Conservation (phyloP, 2,797 vertebrate species). For the Mycteria americana region DNA sequence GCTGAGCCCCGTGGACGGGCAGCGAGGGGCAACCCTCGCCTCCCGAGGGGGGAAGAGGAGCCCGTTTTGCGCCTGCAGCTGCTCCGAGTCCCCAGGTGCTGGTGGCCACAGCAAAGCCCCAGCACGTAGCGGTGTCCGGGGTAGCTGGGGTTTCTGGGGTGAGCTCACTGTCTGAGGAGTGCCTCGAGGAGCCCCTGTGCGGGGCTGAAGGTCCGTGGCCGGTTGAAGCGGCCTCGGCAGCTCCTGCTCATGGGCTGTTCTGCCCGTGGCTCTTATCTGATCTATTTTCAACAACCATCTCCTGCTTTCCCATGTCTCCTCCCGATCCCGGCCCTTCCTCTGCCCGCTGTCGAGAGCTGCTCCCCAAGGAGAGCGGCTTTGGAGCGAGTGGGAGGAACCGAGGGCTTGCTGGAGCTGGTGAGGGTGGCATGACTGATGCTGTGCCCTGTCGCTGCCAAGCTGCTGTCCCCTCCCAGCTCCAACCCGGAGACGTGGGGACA, state of each 20-base stretch:
- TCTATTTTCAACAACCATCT: conserved; percentile 35
- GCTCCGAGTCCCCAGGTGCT: background rate
- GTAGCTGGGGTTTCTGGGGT: accelerated
- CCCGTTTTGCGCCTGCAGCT: background rate
- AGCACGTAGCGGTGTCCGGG: accelerated
- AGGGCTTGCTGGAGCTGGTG: background rate
- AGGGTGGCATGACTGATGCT: background rate
- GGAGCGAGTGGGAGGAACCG: background rate
- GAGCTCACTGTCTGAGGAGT: background rate
- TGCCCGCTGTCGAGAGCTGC: background rate
- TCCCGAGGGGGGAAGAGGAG: background rate
- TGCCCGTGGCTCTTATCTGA: conserved; percentile 1
- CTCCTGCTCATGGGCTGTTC: background rate
- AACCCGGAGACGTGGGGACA: background rate
- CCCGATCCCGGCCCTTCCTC: background rate
- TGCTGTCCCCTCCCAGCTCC: background rate
- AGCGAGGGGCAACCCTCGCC: background rate
- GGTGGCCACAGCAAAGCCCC: background rate
- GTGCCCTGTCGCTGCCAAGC: background rate
- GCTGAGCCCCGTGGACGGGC: accelerated
- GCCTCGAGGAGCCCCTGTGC: background rate
- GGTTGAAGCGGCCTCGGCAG: background rate
- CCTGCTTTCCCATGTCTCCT: conserved; percentile 38
- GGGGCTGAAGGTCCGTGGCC: background rate
- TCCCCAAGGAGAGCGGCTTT: background rate